Base-by-base conservation (phyloP, 2,888 invertebrate species). In the Lasioglossum oenotherae region DNA sequence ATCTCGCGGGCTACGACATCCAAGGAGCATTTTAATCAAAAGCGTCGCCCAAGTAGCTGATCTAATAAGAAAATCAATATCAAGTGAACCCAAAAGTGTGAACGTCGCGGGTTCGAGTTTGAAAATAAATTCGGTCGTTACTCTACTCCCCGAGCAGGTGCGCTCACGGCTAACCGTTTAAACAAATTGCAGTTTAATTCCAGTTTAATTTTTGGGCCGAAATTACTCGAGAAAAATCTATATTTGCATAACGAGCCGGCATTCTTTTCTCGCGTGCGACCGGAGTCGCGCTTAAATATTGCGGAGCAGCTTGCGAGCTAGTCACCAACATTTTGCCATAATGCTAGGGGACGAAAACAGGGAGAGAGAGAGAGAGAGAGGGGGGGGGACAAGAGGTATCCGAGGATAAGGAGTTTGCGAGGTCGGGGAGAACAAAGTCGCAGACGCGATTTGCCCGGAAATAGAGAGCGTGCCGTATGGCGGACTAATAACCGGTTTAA, bases 401-500 rank as follows among this genome's bases (percentile, higher is more conserved):
- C 14, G 60, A 27, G 27, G 14, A 60, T 4, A 60, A 14, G 14
- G 60, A 16, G 0, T 19, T 64, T 6, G 16, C 64, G 60, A n/a
- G 27, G 60, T 5, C 6, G 6, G 2, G 31, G 75, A 44, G 44
- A 64, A 64, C 44, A 31, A 14, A 64, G 76, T 12, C 46, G 46
- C 78, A 14, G 46, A 4, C 44, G 57, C 78, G 49, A 41, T 53
- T 75, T 53, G 46, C 67, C 27, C 46, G 57, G 16, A 41, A 31
- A 64, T 41, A n/a, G 75, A 31, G n/a, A 80, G 23, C 64, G 31
- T 74, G 41, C 53, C 67, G 31, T 53, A 77, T 46, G 44, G 1
- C 74, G 2, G 31, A 60, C 71, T 86, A 76, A 76, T 85, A 81
- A 81, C 81, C 81, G 78, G 75, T 85, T 86, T 81, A 78, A 69